Conservation (phyloP, 2,888 invertebrate species). For the Drosophila villosipedis region DNA sequence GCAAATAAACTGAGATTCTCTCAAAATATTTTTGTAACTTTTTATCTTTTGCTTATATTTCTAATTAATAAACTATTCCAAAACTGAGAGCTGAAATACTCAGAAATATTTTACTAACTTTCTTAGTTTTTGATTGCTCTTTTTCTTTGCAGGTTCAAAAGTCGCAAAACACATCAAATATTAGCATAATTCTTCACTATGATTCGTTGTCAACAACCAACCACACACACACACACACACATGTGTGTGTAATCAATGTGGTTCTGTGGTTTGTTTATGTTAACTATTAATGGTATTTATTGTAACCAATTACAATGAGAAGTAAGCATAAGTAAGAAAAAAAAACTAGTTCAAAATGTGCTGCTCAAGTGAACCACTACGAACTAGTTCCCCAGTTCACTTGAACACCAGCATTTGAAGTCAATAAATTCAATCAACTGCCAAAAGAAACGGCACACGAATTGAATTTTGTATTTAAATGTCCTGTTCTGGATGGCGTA, state of each 20-base stretch:
- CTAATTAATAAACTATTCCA: background rate
- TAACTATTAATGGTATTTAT: constrained; percentile 79
- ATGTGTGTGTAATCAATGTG: background rate
- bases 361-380: constrained; percentile 50
- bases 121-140: background rate
- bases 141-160: constrained; percentile 71
- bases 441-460: constrained; percentile 12
- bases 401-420: constrained; percentile 55
- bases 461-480: constrained; percentile 32
- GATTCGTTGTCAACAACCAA: constrained; percentile 48
- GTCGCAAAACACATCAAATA: constrained; percentile 80
- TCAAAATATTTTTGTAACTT: background rate
- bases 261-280: constrained; percentile 67
- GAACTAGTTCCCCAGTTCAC: constrained; percentile 33
- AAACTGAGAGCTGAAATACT: background rate
- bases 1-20: background rate
- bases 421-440: constrained; percentile 22
- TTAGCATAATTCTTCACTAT: constrained; percentile 70
- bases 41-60: background rate
- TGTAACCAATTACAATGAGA: constrained; percentile 45
- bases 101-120: constrained; percentile 17
- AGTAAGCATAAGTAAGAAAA: background rate
- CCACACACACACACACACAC: constrained; percentile 23
- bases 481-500: constrained; percentile 42
- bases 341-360: constrained; percentile 32